Evolutionary conservation across 2,113 vertebrate genomes (phyloP), one percentile per base, ranked within the genome.

Genomic region (Felis chaus): DNA sequence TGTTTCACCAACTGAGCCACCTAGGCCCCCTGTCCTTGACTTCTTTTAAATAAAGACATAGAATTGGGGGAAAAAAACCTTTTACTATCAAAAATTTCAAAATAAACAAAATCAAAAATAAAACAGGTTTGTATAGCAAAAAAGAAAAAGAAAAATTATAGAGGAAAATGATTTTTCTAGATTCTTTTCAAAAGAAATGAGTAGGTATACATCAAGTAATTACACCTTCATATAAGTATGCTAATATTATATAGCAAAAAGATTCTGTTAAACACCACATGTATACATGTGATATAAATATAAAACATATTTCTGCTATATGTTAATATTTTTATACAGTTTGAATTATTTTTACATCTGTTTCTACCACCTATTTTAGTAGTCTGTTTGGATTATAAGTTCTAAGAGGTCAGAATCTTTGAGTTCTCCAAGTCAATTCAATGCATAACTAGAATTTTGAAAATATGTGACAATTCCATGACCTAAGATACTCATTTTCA

Each of bases 21-120:
- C 41, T 41, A 41, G 41, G 41, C 41, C 41, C 41, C 41, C 41
- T 41, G 41, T 41, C 41, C 41, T 41, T 41, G 41, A 41, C 41
- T 41, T 41, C 82, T 65, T 93, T 74, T 73, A 23, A 96, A 93
- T 92, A 92, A 95, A 97, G 41, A 83, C 36, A 29, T 61, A 81
- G 31, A 33, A 23, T 8, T 79, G 41, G 41, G 12, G 14, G 41
- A 45, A 41, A 74, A 2, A 27, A 45, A 33, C 31, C 0, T 16
- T 36, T 92, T 80, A 6, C 0, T 79, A 57, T 41, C 1, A 63
- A 82, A 92, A 57, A n/a, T 61, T 84, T 16, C 5, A 57, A 94
- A 89, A 82, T 80, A 80, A 96, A 74, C 1, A 91, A 76, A 87
- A 39, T 1, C 1, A 36, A 78, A 96, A 88, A 19, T 68, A 65